These are phyloP conservation scores for Chromis chromis DNA, from an alignment of 2,797 vertebrate species.

Conservation along the genomic window DNA sequence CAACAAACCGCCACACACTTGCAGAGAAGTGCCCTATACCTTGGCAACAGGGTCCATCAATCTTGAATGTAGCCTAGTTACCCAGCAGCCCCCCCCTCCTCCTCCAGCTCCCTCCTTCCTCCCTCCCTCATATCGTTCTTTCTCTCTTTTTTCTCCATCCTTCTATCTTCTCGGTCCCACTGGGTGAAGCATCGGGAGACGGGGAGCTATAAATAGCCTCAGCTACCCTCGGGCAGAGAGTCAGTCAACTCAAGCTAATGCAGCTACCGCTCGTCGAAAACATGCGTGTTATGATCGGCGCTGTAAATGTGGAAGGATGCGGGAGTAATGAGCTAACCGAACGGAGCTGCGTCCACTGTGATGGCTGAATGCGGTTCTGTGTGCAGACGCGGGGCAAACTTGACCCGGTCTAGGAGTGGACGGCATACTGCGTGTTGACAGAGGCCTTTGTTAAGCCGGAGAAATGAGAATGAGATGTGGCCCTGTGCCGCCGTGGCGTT, in stretches of 20 bases:
- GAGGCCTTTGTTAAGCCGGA: conserved; percentile 64
- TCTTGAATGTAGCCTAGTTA: conserved; percentile 79
- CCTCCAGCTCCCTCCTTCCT: conserved; percentile 27
- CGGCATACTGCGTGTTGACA: conserved; percentile 47
- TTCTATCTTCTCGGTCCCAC: conserved; percentile 67
- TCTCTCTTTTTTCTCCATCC: conserved; percentile 50
- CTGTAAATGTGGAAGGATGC: conserved; percentile 17
- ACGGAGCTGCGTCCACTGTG: conserved; percentile 13
- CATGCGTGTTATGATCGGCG: conserved; percentile 62
- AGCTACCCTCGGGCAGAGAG: conserved; percentile 72
- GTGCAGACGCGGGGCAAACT: conserved; percentile 12
- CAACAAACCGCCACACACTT: conserved; percentile 37
- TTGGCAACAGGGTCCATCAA: conserved; percentile 73
- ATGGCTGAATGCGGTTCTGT: conserved; percentile 21
- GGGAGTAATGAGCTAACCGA: conserved; percentile 26
- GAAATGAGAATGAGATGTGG: conserved; percentile 64
- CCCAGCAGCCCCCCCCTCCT: conserved; percentile 64
- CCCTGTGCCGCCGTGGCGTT: conserved; percentile 53
- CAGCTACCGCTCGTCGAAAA: conserved; percentile 63
- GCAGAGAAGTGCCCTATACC: conserved; percentile 54
- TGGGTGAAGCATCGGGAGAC: conserved; percentile 75
- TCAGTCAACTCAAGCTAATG: conserved; percentile 74
- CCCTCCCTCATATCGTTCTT: conserved; percentile 38
- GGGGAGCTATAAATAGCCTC: conserved; percentile 79
- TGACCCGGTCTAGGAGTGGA: conserved; percentile 32